Evolutionary conservation across 2,888 invertebrate genomes (phyloP).

Genomic region (Melolontha melolontha): DNA sequence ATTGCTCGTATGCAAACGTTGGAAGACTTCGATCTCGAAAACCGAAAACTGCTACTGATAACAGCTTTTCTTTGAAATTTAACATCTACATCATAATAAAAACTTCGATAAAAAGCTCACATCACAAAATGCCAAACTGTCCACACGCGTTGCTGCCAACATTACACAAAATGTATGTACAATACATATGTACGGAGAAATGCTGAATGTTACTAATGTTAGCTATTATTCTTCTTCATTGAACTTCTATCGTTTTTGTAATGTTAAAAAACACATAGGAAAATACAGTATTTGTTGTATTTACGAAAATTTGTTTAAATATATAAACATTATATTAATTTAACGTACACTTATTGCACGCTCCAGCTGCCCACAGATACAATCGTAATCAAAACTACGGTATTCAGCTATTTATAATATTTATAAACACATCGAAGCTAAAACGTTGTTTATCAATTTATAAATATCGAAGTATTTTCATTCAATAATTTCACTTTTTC

Average conservation of each 20-base stretch:
- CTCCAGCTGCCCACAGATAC: slow-evolving; percentile 32
- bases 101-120: slow-evolving; percentile 65
- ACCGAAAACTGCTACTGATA: slow-evolving; percentile 57
- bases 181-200: slow-evolving; percentile 41
- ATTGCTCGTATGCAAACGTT: slow-evolving; percentile 58
- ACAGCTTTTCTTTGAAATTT: slow-evolving; percentile 60
- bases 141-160: slow-evolving; percentile 67
- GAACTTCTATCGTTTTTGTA: slow-evolving; percentile 26
- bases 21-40: slow-evolving; percentile 54
- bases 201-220: slow-evolving; percentile 44
- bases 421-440: slow-evolving; percentile 42
- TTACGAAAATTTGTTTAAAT: slow-evolving; percentile 36
- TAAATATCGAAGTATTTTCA: slow-evolving; percentile 45
- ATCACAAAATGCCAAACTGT: slow-evolving; percentile 68
- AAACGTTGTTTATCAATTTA: slow-evolving; percentile 45
- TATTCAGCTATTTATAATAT: slow-evolving; percentile 44
- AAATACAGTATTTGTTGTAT: slow-evolving; percentile 34
- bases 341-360: slow-evolving; percentile 30
- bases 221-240: slow-evolving; percentile 35
- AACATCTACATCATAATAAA: slow-evolving; percentile 63
- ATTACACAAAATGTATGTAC: slow-evolving; percentile 41
- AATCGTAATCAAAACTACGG: slow-evolving; percentile 37
- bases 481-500: slow-evolving; percentile 44
- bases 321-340: slow-evolving; percentile 30
- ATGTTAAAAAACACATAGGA: slow-evolving; percentile 24